A percentile compares a stretch with the other conserved stretches of the same genome.
Evolutionary conservation across 2,113 vertebrate genomes (phyloP).

Genomic region (Dryoscopus gambensis): DNA sequence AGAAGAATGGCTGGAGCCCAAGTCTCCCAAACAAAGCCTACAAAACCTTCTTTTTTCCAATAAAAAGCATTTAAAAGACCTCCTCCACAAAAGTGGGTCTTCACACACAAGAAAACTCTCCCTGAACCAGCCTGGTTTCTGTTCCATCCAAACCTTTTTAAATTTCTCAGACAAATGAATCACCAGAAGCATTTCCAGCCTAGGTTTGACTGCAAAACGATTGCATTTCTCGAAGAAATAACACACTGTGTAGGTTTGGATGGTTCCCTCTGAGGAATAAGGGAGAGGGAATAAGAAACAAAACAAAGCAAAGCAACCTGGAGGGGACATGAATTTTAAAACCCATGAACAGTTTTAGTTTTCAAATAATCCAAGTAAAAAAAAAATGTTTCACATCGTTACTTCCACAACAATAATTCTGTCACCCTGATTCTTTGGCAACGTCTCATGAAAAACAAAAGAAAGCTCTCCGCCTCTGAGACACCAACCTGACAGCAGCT

Average conservation of each 20-base stretch:
- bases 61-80: neutral
- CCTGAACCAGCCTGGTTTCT: neutral
- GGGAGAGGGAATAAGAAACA: neutral
- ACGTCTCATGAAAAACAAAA: neutral
- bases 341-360: slow-evolving; percentile 1
- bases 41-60: neutral
- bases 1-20: neutral
- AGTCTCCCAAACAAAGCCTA: neutral
- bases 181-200: slow-evolving; percentile 30
- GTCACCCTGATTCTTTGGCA: neutral
- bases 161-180: slow-evolving; percentile 37
- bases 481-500: neutral
- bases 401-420: neutral
- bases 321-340: slow-evolving; percentile 56
- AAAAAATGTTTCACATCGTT: neutral
- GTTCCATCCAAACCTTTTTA: neutral
- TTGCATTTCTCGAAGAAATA: slow-evolving; percentile 29
- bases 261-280: slow-evolving; percentile 31
- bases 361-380: slow-evolving; percentile 21
- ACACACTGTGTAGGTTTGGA: slow-evolving; percentile 26
- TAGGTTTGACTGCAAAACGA: neutral
- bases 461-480: neutral
- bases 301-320: slow-evolving; percentile 19
- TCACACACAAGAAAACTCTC: neutral
- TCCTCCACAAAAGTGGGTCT: neutral